phyloP scores from a whole-genome alignment of 1,140 invertebrate genomes.

The Halictus rubicundus region DNA sequence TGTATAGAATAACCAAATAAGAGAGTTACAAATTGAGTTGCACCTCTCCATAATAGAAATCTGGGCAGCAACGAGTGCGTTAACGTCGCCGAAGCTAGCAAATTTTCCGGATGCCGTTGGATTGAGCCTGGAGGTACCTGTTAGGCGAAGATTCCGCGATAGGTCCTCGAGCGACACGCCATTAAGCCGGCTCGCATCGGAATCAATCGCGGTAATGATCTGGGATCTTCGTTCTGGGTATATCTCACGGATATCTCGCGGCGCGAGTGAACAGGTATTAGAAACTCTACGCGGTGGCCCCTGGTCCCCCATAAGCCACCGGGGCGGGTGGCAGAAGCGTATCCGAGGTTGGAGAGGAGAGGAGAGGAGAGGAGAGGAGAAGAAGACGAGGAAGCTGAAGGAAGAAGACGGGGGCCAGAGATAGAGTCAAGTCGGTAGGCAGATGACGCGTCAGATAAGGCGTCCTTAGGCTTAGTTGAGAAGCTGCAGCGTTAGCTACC shows the following conservation, averaged over 20 bases:
- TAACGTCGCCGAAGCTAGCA: background rate
- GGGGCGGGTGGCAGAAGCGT: too few relatives aligned
- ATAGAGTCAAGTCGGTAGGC: constrained; percentile 65
- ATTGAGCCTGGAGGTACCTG: background rate
- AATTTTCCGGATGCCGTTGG: background rate
- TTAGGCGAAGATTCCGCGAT: constrained; percentile 32
- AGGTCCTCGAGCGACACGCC: constrained; percentile 28
- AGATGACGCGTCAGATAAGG: constrained; percentile 71
- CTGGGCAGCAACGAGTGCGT: background rate
- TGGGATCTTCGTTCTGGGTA: background rate
- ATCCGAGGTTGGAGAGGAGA: background rate
- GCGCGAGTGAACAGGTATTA: constrained; percentile 56
- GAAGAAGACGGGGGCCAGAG: constrained; percentile 31
- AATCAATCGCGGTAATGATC: constrained; percentile 44
- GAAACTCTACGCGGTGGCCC: constrained; percentile 51
- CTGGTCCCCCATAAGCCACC: background rate
- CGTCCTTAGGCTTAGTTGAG: constrained; percentile 70
- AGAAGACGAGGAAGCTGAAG: background rate
- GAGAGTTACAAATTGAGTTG: too few relatives aligned
- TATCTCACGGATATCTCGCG: constrained; percentile 58
- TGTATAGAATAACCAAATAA: too few relatives aligned
- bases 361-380: background rate
- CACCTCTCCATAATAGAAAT: too few relatives aligned
- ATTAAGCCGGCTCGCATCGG: constrained; percentile 25
- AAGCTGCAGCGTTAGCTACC: constrained; percentile 56